phyloP scores from a whole-genome alignment of 2,797 vertebrate species.

The Rhinichthys osculus region DNA sequence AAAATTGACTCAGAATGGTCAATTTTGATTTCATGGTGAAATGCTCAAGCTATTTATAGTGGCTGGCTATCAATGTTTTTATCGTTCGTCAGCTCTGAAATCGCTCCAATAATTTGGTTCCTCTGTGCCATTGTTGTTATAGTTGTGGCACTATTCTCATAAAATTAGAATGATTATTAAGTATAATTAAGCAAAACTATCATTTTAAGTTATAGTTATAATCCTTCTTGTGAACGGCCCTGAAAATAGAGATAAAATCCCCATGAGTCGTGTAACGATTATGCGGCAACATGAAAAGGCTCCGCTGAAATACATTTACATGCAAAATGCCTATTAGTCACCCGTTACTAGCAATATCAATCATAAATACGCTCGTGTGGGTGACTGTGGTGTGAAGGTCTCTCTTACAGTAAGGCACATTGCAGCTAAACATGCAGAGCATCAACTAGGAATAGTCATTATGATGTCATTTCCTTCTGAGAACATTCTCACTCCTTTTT shows the following conservation, averaged over 20 bases:
- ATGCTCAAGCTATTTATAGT: background rate
- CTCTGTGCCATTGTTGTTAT: background rate
- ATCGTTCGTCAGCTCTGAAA: background rate
- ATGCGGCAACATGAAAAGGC: constrained; percentile 48
- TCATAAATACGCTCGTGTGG: constrained; percentile 28
- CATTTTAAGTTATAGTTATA: background rate
- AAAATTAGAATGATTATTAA: background rate
- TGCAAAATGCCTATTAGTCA: constrained; percentile 58
- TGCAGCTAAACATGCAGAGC: background rate
- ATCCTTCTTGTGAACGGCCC: background rate
- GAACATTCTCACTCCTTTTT: constrained; percentile 20
- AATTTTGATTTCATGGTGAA: background rate
- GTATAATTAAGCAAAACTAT: no score
- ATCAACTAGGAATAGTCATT: background rate
- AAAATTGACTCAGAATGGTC: no score
- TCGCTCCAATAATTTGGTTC: background rate
- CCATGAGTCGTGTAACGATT: background rate
- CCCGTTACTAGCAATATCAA: constrained; percentile 43
- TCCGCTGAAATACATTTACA: constrained; percentile 60
- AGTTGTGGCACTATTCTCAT: background rate
- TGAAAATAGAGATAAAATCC: constrained; percentile 21
- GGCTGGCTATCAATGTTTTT: background rate
- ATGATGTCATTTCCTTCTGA: constrained; percentile 3
- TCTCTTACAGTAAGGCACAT: constrained; percentile 36
- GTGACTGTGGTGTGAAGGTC: constrained; percentile 10